phyloP scores from a whole-genome alignment of 2,797 vertebrate species.

The Chloroceryle inda region DNA sequence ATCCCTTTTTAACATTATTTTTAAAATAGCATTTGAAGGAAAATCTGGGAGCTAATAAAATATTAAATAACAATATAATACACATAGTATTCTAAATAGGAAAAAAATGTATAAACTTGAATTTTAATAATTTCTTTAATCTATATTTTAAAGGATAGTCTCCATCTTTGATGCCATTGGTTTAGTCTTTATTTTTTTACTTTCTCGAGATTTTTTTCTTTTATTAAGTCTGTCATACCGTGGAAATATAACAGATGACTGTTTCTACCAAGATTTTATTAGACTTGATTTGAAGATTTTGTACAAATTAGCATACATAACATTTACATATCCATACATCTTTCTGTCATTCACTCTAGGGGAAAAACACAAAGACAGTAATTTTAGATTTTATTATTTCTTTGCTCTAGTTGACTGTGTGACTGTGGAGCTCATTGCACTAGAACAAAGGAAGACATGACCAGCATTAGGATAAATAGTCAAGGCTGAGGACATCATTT shows the following conservation, averaged over 20 bases:
- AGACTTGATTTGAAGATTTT: neutral
- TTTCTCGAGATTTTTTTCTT: neutral
- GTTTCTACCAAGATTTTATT: neutral
- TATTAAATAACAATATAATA: no score
- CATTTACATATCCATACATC: neutral
- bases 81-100: neutral
- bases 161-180: neutral
- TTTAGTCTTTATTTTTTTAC: neutral
- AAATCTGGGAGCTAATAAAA: neutral
- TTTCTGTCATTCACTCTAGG: neutral
- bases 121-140: neutral
- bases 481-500: neutral
- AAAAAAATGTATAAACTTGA: neutral
- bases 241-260: neutral
- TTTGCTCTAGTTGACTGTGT: neutral
- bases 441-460: neutral
- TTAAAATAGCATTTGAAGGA: neutral
- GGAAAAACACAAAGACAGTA: neutral
- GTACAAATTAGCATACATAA: neutral
- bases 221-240: neutral
- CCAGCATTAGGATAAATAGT: neutral
- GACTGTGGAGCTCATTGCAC: neutral
- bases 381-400: neutral
- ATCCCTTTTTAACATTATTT: neutral
- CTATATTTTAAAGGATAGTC: neutral